These are phyloP conservation scores for Lasius platythorax DNA, from an alignment of 2,888 invertebrate species.

Conservation along the genomic window DNA sequence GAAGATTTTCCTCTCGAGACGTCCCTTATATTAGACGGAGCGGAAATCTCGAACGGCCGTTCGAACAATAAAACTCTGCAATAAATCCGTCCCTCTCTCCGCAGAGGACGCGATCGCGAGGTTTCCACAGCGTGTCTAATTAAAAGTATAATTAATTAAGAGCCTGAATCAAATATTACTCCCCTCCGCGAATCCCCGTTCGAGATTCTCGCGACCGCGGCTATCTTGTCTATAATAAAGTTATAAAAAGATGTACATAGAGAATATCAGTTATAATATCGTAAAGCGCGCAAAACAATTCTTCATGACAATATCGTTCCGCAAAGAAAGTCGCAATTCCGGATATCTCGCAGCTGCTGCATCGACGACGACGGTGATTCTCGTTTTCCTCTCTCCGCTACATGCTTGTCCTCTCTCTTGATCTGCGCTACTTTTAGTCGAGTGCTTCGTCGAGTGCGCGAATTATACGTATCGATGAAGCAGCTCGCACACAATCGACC, in stretches of 20 bases:
- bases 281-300: constrained; percentile 54
- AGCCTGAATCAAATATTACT: constrained; percentile 24
- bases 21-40: neutral
- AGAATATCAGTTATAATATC: neutral
- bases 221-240: neutral
- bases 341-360: constrained; percentile 45
- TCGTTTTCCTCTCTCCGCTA: constrained; percentile 27
- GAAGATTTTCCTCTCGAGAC: constrained; percentile 25
- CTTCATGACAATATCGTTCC: constrained; percentile 74
- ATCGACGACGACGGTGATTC: constrained; percentile 50
- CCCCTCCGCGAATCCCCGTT: neutral
- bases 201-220: constrained; percentile 48
- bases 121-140: constrained; percentile 42
- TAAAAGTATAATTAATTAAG: constrained; percentile 37
- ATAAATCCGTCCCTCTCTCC: constrained; percentile 20
- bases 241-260: neutral
- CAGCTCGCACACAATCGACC: neutral
- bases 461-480: constrained; percentile 12
- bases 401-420: constrained; percentile 29
- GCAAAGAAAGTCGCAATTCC: constrained; percentile 60
- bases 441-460: neutral
- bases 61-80: constrained; percentile 21
- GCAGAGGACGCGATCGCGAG: neutral
- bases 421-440: constrained; percentile 25
- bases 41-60: constrained; percentile 46